Percentiles rank a stretch among this genome's conserved stretches.
phyloP scores from a whole-genome alignment of 2,888 invertebrate genomes.

The Habroteleia sp. region DNA sequence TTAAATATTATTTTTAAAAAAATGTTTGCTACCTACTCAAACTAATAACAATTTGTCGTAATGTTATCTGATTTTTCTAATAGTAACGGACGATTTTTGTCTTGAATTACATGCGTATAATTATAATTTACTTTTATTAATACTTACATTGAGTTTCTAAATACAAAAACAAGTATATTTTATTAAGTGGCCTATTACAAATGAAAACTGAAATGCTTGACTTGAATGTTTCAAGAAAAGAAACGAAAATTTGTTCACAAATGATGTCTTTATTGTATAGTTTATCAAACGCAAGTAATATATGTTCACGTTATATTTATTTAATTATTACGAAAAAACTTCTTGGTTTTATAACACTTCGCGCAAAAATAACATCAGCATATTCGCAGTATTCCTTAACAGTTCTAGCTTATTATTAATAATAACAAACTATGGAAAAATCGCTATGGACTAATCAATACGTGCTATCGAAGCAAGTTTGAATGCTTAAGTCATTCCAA shows the following conservation, averaged over 20 bases:
- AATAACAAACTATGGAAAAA: conserved; percentile 64
- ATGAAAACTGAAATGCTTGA: too few relatives aligned
- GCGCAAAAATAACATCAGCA: conserved; percentile 52
- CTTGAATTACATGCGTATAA: conserved; percentile 13
- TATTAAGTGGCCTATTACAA: too few relatives aligned
- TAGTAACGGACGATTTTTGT: conserved; percentile 38
- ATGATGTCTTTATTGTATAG: conserved; percentile 69
- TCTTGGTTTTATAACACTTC: conserved; percentile 68
- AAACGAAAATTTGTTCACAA: conserved; percentile 51
- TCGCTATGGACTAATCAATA: conserved; percentile 65
- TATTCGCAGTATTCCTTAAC: conserved; percentile 53
- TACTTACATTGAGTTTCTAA: conserved; percentile 7
- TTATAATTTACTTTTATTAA: conserved; percentile 8
- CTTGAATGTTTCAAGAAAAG: too few relatives aligned
- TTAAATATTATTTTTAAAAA: conserved; percentile 39
- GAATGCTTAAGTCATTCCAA: conserved; percentile 51
- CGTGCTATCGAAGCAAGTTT: conserved; percentile 60
- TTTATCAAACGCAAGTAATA: conserved; percentile 69
- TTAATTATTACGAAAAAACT: conserved; percentile 65
- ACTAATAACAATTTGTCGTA: conserved; percentile 46
- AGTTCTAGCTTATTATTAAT: conserved; percentile 61
- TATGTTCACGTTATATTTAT: conserved; percentile 40
- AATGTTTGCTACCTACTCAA: conserved; percentile 18
- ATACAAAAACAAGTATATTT: too few relatives aligned
- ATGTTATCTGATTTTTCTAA: conserved; percentile 18